Percentiles rank a stretch among this genome's conserved stretches.
Evolutionary conservation across 2,888 invertebrate genomes (phyloP).

Genomic region (Pristionchus entomophagus): DNA sequence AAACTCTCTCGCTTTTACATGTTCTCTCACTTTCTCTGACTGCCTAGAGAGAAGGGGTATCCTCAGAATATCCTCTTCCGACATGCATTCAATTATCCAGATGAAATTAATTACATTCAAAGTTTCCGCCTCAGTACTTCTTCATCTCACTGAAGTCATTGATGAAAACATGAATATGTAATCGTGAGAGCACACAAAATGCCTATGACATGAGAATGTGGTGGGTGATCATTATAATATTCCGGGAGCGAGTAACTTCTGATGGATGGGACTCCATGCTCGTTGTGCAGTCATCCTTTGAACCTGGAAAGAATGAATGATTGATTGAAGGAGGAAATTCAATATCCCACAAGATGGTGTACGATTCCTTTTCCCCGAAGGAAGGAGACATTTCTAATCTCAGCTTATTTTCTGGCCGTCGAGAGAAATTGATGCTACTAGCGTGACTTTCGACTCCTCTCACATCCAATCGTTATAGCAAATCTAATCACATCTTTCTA

Average conservation of each 20-base stretch:
- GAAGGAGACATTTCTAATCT: background rate
- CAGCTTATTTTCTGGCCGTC: background rate
- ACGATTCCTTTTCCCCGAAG: background rate
- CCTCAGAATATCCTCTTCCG: background rate
- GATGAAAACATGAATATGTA: too few relatives aligned
- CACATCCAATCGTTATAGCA: background rate
- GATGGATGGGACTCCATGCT: slow-evolving; percentile 5
- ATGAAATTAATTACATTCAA: background rate
- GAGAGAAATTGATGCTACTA: background rate
- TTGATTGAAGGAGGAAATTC: too few relatives aligned
- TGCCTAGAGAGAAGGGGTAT: background rate
- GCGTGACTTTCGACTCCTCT: background rate
- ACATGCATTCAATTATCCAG: background rate
- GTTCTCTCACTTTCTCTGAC: background rate
- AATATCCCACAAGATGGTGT: background rate
- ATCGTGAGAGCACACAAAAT: too few relatives aligned
- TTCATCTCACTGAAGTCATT: background rate
- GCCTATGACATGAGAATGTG: too few relatives aligned
- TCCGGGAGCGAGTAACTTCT: slow-evolving; percentile 20
- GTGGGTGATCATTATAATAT: background rate
- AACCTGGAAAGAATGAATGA: background rate
- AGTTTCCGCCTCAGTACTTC: background rate
- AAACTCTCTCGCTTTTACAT: background rate
- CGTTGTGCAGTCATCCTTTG: slow-evolving; percentile 22
- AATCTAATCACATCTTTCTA: background rate